Evolutionary conservation across 2,113 vertebrate genomes (phyloP).

Genomic region (Pterocles gutturalis): DNA sequence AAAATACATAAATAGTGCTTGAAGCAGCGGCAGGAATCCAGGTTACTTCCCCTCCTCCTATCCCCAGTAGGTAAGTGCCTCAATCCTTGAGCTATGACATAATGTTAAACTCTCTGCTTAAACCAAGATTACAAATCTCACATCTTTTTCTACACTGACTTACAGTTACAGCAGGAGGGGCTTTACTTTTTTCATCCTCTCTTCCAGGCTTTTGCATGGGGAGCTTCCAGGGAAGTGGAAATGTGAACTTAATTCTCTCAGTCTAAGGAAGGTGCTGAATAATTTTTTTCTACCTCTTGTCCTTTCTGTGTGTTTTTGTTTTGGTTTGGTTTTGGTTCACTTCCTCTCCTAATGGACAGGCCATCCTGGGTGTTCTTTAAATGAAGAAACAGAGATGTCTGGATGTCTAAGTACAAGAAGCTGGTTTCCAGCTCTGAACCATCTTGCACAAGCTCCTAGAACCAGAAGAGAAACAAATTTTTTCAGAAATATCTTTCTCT

Average conservation of each 20-base stretch:
- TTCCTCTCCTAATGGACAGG: background rate
- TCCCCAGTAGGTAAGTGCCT: background rate
- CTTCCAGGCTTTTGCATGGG: background rate
- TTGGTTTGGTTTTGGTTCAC: background rate
- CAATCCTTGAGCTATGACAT: slow-evolving; percentile 34
- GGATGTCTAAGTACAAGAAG: background rate
- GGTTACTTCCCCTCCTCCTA: slow-evolving; percentile 5
- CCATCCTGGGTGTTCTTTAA: background rate
- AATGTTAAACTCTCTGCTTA: background rate
- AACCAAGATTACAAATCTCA: slow-evolving; percentile 1
- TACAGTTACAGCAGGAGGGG: background rate
- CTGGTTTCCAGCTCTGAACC: background rate
- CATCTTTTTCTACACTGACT: background rate
- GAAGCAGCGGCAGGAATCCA: slow-evolving; percentile 28
- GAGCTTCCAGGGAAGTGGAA: background rate
- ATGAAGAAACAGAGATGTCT: background rate
- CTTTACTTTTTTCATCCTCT: background rate
- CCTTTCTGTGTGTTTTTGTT: background rate
- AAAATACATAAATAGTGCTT: slow-evolving; percentile 35
- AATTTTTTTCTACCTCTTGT: background rate
- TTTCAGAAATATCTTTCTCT: background rate
- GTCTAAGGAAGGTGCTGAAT: background rate
- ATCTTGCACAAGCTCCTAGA: background rate
- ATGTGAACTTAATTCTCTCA: background rate
- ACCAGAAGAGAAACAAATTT: background rate